phyloP scores from a whole-genome alignment of 2,888 invertebrate genomes.

The Adelognathus sp. region DNA sequence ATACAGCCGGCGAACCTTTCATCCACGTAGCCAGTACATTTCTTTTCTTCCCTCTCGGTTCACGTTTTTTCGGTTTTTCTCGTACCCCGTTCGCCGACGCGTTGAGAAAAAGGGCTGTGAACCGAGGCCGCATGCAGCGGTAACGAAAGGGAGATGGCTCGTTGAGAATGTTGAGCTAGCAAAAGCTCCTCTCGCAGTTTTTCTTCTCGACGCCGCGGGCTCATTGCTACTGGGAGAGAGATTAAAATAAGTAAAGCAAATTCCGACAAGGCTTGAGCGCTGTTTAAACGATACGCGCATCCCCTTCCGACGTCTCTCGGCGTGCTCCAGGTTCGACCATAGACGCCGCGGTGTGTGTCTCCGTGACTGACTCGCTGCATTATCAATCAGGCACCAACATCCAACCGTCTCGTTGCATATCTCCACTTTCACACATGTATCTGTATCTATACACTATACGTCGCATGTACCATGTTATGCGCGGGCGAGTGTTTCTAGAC shows the following conservation, averaged over 20 bases:
- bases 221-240: neutral
- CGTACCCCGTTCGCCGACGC: slow-evolving; percentile 6
- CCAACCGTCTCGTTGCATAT: neutral
- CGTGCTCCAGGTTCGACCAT: neutral
- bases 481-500: slow-evolving; percentile 6
- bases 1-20: slow-evolving; percentile 22
- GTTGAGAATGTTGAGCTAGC: slow-evolving; percentile 44
- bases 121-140: slow-evolving; percentile 17
- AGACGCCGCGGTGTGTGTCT: neutral
- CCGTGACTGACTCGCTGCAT: slow-evolving; percentile 25
- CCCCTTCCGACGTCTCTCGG: neutral
- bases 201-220: neutral
- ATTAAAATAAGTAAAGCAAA: too few relatives aligned
- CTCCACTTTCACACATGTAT: neutral
- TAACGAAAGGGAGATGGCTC: slow-evolving; percentile 49
- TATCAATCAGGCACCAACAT: slow-evolving; percentile 45
- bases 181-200: slow-evolving; percentile 32
- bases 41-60: neutral
- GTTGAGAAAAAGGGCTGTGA: slow-evolving; percentile 31
- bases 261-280: neutral
- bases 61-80: slow-evolving; percentile 23
- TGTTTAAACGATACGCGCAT: neutral
- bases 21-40: neutral
- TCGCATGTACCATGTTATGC: neutral
- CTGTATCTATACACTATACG: slow-evolving; percentile 7